Percentiles rank a stretch among this genome's conserved stretches.
Evolutionary conservation across 2,888 invertebrate species (phyloP).

Genomic region (Blastobasis adustella): DNA sequence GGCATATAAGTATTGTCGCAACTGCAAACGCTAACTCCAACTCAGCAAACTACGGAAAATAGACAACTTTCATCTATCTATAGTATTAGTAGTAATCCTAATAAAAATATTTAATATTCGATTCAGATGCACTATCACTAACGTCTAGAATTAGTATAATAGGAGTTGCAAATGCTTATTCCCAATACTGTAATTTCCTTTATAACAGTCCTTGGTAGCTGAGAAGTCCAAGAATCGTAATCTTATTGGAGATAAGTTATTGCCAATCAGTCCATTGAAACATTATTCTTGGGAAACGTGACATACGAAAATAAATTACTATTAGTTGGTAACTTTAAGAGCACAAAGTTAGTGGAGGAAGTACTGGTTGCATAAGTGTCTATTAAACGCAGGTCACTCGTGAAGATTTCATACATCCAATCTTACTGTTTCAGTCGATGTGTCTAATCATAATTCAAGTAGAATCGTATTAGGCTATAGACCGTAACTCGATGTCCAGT

Average conservation of each 20-base stretch:
- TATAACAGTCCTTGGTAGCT: background rate
- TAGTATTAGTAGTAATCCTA: constrained; percentile 25
- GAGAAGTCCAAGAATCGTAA: too few species aligned
- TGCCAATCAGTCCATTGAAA: constrained; percentile 11
- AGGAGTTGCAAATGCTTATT: constrained; percentile 6
- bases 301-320: constrained; percentile 57
- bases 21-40: constrained; percentile 41
- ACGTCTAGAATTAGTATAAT: constrained; percentile 17
- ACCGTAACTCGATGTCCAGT: too few species aligned
- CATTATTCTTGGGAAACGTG: constrained; percentile 24
- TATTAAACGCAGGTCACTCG: constrained; percentile 51
- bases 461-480: too few species aligned
- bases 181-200: background rate
- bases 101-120: constrained; percentile 43
- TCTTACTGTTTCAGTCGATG: too few species aligned
- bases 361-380: constrained; percentile 34
- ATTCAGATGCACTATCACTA: constrained; percentile 44
- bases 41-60: constrained; percentile 64
- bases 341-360: constrained; percentile 25
- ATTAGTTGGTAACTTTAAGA: constrained; percentile 39
- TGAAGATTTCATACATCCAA: constrained; percentile 14
- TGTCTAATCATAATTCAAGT: too few species aligned
- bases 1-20: constrained; percentile 41
- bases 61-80: constrained; percentile 48
- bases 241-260: constrained; percentile 5